A percentile compares a stretch with the other conserved stretches of the same genome.
phyloP scores from a whole-genome alignment of 2,888 invertebrate genomes.

The Napeogenes sylphis region DNA sequence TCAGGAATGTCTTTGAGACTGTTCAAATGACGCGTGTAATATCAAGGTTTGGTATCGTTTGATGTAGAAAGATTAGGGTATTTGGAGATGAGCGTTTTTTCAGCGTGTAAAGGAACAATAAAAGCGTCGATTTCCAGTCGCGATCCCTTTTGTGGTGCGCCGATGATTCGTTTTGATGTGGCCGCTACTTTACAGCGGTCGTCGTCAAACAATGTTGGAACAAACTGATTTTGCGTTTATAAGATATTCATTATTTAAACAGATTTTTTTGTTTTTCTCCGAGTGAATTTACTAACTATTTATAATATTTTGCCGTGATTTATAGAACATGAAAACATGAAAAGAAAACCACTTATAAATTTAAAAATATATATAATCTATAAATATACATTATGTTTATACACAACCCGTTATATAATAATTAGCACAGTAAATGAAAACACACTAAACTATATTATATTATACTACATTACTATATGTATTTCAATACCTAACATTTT shows the following conservation, averaged over 20 bases:
- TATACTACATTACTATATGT: too few relatives aligned
- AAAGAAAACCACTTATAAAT: too few relatives aligned
- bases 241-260: background rate
- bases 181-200: slow-evolving; percentile 22
- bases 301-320: too few relatives aligned
- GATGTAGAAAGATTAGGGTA: slow-evolving; percentile 71
- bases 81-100: slow-evolving; percentile 60
- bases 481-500: too few relatives aligned
- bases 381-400: too few relatives aligned
- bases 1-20: slow-evolving; percentile 74
- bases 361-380: too few relatives aligned
- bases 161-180: slow-evolving; percentile 42
- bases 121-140: slow-evolving; percentile 48
- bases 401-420: too few relatives aligned
- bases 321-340: too few relatives aligned
- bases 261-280: background rate
- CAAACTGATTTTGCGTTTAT: slow-evolving; percentile 2
- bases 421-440: too few relatives aligned
- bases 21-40: slow-evolving; percentile 76
- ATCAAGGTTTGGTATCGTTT: slow-evolving; percentile 69
- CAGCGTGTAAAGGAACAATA: slow-evolving; percentile 58
- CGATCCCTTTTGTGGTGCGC: slow-evolving; percentile 57
- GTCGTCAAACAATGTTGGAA: slow-evolving; percentile 7
- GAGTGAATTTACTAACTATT: too few relatives aligned
- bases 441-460: too few relatives aligned